Percentiles rank a stretch among this genome's conserved stretches.
Evolutionary conservation across 1,140 invertebrate species (phyloP).

Genomic region (Drosophila cardini): DNA sequence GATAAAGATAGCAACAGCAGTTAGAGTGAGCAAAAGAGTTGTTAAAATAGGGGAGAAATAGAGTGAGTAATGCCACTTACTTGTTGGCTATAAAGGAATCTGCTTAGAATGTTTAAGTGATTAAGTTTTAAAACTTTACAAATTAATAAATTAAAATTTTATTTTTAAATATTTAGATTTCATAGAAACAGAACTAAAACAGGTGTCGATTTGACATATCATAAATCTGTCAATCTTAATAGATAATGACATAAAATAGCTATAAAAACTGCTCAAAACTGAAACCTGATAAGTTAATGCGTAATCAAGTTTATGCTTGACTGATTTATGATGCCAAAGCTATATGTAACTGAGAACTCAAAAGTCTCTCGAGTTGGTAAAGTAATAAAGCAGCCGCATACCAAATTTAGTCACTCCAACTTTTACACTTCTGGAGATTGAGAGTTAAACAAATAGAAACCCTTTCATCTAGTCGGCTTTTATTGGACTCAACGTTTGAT

Average conservation of each 20-base stretch:
- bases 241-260: slow-evolving; percentile 2
- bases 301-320: not conserved
- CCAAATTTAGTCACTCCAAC: not conserved
- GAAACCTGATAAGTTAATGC: not conserved
- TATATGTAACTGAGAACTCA: not conserved
- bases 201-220: not conserved
- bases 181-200: not conserved
- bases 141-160: no score
- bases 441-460: not conserved
- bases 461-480: not conserved
- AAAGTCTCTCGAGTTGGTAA: no score
- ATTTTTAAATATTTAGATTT: no score
- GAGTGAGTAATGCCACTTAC: not conserved
- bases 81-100: not conserved
- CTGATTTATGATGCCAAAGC: not conserved
- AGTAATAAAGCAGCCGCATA: not conserved
- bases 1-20: not conserved
- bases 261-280: not conserved
- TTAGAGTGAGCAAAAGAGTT: not conserved
- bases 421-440: not conserved
- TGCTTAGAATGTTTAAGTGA: not conserved
- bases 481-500: not conserved
- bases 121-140: no score
- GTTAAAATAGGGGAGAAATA: not conserved
- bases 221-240: not conserved